A percentile compares a stretch with the other conserved stretches of the same genome.
Evolutionary conservation across 1,140 invertebrate species (phyloP).

Genomic region (Lithobius niger): DNA sequence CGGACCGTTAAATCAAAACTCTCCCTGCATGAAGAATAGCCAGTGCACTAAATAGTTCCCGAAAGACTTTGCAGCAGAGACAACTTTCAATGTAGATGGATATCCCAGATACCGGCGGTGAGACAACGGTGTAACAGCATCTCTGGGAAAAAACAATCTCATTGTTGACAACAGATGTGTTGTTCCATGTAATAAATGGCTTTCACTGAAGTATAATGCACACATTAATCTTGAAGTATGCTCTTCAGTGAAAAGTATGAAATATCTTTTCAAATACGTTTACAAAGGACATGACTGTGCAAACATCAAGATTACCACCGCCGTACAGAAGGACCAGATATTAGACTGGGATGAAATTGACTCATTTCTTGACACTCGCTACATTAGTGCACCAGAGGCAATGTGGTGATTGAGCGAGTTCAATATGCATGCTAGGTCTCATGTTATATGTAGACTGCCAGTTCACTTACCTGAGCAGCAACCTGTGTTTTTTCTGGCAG

Average conservation of each 20-base stretch:
- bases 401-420: conserved; percentile 30
- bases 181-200: not conserved
- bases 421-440: conserved; percentile 27
- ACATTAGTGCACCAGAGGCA: conserved; percentile 32
- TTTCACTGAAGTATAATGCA: not conserved
- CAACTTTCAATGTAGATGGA: not conserved
- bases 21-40: conserved; percentile 14
- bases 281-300: conserved; percentile 1
- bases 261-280: conserved; percentile 1
- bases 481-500: conserved; percentile 25
- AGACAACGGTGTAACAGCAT: not conserved
- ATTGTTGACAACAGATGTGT: not conserved
- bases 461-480: conserved; percentile 31
- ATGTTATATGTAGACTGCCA: conserved; percentile 30
- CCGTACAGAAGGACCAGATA: not conserved
- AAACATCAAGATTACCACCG: not conserved
- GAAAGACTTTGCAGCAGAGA: not conserved
- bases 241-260: not conserved
- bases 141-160: not conserved
- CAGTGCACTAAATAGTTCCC: conserved; percentile 14
- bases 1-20: conserved; percentile 15
- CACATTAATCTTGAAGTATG: conserved; percentile 1
- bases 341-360: conserved; percentile 28
- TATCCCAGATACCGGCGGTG: not conserved
- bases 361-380: conserved; percentile 27